These are phyloP conservation scores for Craniophora ligustri DNA, from an alignment of 2,888 invertebrate genomes.

Conservation along the genomic window DNA sequence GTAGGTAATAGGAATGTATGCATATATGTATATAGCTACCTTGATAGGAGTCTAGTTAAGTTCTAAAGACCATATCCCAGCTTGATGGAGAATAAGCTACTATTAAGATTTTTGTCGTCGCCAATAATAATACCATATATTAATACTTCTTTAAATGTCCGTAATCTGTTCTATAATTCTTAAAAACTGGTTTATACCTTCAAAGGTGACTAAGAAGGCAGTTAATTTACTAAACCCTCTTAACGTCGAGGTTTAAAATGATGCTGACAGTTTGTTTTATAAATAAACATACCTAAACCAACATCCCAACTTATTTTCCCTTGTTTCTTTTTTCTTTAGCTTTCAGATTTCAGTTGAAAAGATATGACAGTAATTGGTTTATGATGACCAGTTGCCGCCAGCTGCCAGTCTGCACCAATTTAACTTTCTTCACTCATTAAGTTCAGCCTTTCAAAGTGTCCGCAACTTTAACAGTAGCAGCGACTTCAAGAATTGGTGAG, in stretches of 20 bases:
- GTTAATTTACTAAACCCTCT: no score
- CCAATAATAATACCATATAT: no score
- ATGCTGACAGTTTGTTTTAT: background rate
- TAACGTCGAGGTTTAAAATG: background rate
- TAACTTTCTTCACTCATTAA: conserved; percentile 22
- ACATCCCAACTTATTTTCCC: background rate
- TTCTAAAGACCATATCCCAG: no score
- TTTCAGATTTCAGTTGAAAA: conserved; percentile 13
- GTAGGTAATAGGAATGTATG: background rate
- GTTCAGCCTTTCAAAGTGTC: conserved; percentile 12
- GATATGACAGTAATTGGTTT: conserved; percentile 28
- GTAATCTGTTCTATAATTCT: no score
- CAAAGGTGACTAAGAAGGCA: no score
- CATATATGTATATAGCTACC: no score
- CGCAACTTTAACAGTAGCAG: background rate
- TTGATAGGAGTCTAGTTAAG: no score
- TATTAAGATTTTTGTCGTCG: no score
- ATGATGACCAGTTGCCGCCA: conserved; percentile 27
- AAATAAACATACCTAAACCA: conserved; percentile 23
- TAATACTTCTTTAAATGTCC: no score
- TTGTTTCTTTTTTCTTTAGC: conserved; percentile 8
- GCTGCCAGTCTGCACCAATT: conserved; percentile 19
- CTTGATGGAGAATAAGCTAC: no score
- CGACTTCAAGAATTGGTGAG: background rate
- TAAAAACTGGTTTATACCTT: no score